Conservation (phyloP, 2,113 vertebrate species). For the Prionailurus bengalensis region DNA sequence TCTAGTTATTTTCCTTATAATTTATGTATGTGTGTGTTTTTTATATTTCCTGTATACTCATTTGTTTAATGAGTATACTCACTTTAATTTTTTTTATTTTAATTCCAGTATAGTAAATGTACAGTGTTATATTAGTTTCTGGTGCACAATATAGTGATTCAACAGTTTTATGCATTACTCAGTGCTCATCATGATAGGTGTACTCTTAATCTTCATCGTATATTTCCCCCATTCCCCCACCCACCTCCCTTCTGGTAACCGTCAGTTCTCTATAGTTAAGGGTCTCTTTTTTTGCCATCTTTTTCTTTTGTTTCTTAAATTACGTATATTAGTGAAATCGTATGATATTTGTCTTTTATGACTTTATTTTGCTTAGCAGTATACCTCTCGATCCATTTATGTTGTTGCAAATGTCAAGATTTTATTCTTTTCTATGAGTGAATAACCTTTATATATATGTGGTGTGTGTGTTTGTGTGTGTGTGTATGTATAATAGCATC, state of each 20-base stretch:
- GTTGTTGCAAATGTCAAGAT: not conserved
- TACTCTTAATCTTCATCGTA: not conserved
- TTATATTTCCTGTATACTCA: constrained; percentile 27
- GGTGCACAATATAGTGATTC: not conserved
- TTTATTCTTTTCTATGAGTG: not conserved
- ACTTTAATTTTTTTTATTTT: not conserved
- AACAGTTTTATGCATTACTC: not conserved
- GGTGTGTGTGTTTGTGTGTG: not conserved
- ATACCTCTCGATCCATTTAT: not conserved
- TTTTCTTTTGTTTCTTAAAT: not conserved
- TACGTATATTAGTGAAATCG: not conserved
- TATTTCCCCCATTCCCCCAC: not conserved
- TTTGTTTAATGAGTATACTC: not conserved
- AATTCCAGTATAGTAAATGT: not conserved
- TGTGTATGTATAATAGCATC: not conserved
- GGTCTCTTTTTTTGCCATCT: not conserved
- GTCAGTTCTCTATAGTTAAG: not conserved
- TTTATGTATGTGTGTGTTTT: not conserved
- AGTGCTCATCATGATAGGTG: not conserved
- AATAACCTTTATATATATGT: not conserved
- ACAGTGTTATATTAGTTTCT: not conserved
- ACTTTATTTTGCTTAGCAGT: not conserved
- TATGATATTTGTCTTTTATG: not conserved
- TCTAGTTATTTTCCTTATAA: not conserved
- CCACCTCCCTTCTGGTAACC: not conserved